Base-by-base conservation (phyloP, 2,797 vertebrate genomes). In the Molossus alvarezi region DNA sequence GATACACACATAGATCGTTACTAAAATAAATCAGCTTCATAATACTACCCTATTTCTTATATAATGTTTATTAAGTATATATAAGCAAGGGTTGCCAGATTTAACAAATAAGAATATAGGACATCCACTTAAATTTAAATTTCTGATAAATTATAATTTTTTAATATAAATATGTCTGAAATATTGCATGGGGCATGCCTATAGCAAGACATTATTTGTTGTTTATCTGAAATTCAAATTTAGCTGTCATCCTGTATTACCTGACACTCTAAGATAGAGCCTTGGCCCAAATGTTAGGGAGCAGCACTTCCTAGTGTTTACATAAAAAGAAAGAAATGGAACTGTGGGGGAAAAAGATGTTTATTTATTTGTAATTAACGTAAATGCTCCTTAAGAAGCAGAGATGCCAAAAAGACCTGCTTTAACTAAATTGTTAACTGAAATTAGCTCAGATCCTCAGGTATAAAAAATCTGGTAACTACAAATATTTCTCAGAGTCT, bases 161-260 rank as follows among this genome's bases (percentile, higher is more conserved):
- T 69, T 72, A 29, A 18, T 15, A n/a, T 71, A 48, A 33, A 5
- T 93, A 20, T 62, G 23, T 69, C 9, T 75, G 53, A 55, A 89
- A 9, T 33, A 69, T 67, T 81, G 5, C 29, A 85, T 91, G 18
- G 37, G 2, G 5, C 2, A 64, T 25, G 45, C 3, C 58, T 65
- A 71, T 10, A 62, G 2, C 83, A 64, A 95, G 2, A 64, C 18
- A 17, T 84, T 77, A 82, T 67, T 71, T 77, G 8, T 29, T 75
- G 1, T 80, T 79, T 86, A 75, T 60, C 10, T 95, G 41, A 93
- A 84, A 65, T 75, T 93, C 2, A 57, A 15, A 60, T 95, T 69
- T 87, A 77, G 9, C 20, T 57, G 1, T 7, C 1, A 85, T 58
- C 8, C 53, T 77, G 2, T 45, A 83, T 65, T 88, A 65, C 83